Conservation (phyloP, 2,113 vertebrate genomes). For the Pholis gunnellus region DNA sequence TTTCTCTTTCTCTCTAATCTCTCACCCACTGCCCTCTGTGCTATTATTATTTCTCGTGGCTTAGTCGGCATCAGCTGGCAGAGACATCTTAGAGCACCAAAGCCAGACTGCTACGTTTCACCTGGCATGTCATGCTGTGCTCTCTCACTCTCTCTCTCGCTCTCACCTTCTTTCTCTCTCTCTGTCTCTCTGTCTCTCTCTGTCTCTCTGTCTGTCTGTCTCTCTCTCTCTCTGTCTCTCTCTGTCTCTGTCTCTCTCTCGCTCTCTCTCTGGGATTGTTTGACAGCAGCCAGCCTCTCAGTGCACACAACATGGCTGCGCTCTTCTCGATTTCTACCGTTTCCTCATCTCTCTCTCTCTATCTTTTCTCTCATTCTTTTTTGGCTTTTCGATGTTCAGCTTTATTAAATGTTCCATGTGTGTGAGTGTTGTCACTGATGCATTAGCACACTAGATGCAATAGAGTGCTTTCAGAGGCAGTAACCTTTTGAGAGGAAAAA, state of each 20-base stretch:
- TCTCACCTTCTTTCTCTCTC: constrained; percentile 24
- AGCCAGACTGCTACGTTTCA: constrained; percentile 69
- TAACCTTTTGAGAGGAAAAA: neutral
- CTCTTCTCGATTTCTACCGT: constrained; percentile 49
- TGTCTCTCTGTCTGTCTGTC: constrained; percentile 16
- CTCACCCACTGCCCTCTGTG: constrained; percentile 56
- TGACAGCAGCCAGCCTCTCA: constrained; percentile 45
- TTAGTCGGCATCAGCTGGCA: constrained; percentile 70
- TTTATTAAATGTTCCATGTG: constrained; percentile 76
- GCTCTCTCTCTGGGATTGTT: constrained; percentile 22
- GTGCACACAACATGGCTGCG: constrained; percentile 53
- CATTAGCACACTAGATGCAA: constrained; percentile 54
- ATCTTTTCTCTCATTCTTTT: constrained; percentile 39
- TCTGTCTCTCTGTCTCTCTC: constrained; percentile 32
- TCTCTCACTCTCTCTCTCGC: constrained; percentile 29
- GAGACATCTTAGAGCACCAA: constrained; percentile 64
- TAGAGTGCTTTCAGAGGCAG: constrained; percentile 43
- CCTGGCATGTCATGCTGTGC: constrained; percentile 68
- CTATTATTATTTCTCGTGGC: constrained; percentile 70
- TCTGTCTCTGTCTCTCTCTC: neutral
- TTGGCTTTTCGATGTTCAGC: constrained; percentile 71
- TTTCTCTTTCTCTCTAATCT: constrained; percentile 16
- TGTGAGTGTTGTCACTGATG: constrained; percentile 69
- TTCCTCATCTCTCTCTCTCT: constrained; percentile 30
- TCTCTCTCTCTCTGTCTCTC: too few species aligned